A percentile compares a stretch with the other conserved stretches of the same genome.
Conservation (phyloP, 2,888 invertebrate species). For the Branchipolynoe longqiensis region DNA sequence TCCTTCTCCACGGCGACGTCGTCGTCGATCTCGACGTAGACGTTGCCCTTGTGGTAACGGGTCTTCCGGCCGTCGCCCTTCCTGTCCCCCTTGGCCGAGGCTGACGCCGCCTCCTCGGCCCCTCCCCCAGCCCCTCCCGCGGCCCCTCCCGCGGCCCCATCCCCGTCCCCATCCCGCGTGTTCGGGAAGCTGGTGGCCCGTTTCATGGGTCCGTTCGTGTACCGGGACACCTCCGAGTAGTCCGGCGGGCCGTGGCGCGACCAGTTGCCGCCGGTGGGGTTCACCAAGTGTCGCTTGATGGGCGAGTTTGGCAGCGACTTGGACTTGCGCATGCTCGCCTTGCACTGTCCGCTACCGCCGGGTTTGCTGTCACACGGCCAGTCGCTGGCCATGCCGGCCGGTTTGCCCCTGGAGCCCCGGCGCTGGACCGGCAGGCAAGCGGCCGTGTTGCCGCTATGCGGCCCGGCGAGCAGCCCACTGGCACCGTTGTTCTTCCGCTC, state of each 20-base stretch:
- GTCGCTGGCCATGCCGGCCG: not conserved
- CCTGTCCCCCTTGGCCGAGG: not conserved
- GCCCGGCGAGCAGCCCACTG: not conserved
- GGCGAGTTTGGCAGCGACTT: constrained; percentile 57
- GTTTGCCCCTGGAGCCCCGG: not conserved
- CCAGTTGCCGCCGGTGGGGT: not conserved
- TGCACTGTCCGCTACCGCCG: no score
- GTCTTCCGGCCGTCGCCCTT: constrained; percentile 44
- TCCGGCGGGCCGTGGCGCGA: constrained; percentile 6
- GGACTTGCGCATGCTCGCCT: constrained; percentile 33
- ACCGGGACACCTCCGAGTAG: not conserved
- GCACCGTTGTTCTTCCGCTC: not conserved
- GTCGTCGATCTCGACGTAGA: constrained; percentile 52
- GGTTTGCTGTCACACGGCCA: constrained; percentile 34
- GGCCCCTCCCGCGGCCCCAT: no score
- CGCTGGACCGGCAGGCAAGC: not conserved
- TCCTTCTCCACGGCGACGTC: constrained; percentile 54
- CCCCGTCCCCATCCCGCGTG: constrained; percentile 12
- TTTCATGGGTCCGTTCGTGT: constrained; percentile 51
- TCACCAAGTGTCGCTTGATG: constrained; percentile 32
- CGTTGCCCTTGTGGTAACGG: constrained; percentile 51
- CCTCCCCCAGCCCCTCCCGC: not conserved
- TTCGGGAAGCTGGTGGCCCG: constrained; percentile 45
- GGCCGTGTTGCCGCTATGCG: constrained; percentile 18
- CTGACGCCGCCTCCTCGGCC: no score